phyloP scores from a whole-genome alignment of 2,113 vertebrate genomes.

The Ginglymostoma cirratum region DNA sequence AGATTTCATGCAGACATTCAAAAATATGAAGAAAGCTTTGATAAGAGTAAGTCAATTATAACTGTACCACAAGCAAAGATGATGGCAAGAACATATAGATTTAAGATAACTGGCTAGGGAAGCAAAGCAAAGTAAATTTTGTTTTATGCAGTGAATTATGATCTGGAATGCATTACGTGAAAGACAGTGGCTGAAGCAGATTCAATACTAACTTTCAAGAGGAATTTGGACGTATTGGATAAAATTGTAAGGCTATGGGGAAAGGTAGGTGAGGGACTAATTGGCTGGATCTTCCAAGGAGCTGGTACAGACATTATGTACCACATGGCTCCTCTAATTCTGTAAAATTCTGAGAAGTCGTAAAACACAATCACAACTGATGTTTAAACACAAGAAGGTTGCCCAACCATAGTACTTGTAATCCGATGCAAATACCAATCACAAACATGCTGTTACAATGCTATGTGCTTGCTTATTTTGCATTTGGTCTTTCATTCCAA shows the following conservation, averaged over 20 bases:
- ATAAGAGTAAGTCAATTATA: background rate
- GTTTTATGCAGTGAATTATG: background rate
- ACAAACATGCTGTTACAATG: background rate
- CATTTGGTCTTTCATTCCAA: background rate
- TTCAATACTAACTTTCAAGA: constrained; percentile 3
- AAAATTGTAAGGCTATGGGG: background rate
- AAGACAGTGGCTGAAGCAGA: background rate
- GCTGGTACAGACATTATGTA: background rate
- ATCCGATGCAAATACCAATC: background rate
- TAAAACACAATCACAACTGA: background rate
- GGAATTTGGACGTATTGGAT: background rate
- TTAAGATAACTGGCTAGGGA: background rate
- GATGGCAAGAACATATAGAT: background rate
- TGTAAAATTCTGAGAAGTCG: background rate
- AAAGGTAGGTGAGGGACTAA: background rate
- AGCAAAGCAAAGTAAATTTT: background rate
- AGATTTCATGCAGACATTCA: background rate
- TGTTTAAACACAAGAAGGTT: background rate
- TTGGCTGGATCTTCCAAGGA: background rate
- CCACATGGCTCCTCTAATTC: background rate
- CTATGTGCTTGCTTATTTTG: background rate
- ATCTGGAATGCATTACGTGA: background rate
- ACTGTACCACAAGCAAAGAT: background rate
- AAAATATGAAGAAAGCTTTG: background rate
- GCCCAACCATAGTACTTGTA: background rate